Evolutionary conservation across 2,888 invertebrate genomes (phyloP), one percentile per base, ranked within the genome.

Genomic region (Tribolium freemani): DNA sequence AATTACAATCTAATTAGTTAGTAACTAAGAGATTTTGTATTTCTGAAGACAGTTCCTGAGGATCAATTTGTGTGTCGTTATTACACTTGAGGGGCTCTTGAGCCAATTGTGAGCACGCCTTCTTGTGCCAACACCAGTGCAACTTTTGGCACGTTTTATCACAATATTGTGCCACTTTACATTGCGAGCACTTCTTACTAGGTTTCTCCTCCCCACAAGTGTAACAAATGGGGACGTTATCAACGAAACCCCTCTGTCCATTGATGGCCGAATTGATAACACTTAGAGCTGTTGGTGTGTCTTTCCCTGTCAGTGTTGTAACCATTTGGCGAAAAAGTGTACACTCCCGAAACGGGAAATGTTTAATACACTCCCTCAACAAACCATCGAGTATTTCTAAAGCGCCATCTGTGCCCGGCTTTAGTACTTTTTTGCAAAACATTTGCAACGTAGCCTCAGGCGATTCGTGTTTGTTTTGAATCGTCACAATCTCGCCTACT

Each of bases 91-190:
- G 13, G 69, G 67, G 20, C 69, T 80, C 79, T 75, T 86, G 82
- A 71, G 84, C 86, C 26, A 93, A 89, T 75, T 93, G 88, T 71
- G 92, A 90, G 82, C 96, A 96, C 44, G 91, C 92, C 83, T 95
- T 96, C 87, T 96, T 96, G 85, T 96, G 96, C 82, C 94, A 91
- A 83, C 94, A 95, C 96, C 96, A 96, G 84, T 96, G 98, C 54
- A 98, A 88, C 76, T 96, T 92, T 86, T 99, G 99, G 85, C 99
- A 99, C 82, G 94, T 94, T 72, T 95, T 90, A 86, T 96, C 94
- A 87, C 99, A 99, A 85, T 99, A 99, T 84, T 94, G 93, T 61
- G 96, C 96, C 69, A 91, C 90, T 89, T 96, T 97, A 87, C 99
- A 99, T 84, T 95, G 95, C 6, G 97, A 94, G 86, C 99, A 99